Evolutionary conservation across 2,113 vertebrate species (phyloP).

Genomic region (Zingel zingel): DNA sequence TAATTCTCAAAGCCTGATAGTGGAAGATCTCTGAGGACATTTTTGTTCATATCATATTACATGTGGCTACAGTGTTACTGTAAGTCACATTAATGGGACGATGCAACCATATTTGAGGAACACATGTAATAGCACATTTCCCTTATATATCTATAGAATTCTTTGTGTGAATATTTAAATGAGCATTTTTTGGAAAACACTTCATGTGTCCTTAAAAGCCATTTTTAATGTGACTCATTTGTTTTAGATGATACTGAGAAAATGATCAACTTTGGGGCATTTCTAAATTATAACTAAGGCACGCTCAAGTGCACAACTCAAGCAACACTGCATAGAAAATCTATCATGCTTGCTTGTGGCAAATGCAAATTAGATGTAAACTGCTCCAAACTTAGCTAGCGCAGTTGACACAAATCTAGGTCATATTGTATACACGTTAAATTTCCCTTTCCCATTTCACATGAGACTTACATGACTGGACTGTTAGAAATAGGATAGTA

Average conservation of each 20-base stretch:
- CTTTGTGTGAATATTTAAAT: background rate
- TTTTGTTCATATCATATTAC: constrained; percentile 43
- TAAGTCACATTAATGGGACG: constrained; percentile 20
- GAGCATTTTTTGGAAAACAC: background rate
- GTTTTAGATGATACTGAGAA: constrained; percentile 37
- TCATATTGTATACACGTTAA: constrained; percentile 46
- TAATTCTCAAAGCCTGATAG: constrained; percentile 54
- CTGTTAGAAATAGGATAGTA: constrained; percentile 46
- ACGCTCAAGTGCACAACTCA: constrained; percentile 38
- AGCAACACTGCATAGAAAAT: constrained; percentile 51
- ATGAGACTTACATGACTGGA: constrained; percentile 30
- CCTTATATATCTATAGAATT: background rate
- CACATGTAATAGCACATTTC: background rate
- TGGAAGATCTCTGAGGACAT: constrained; percentile 60
- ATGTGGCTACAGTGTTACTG: constrained; percentile 30
- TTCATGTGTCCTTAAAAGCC: constrained; percentile 3
- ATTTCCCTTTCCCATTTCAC: constrained; percentile 41
- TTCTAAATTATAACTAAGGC: constrained; percentile 56
- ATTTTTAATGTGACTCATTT: constrained; percentile 28
- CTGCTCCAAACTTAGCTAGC: constrained; percentile 33
- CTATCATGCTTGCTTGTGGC: constrained; percentile 35
- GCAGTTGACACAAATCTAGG: constrained; percentile 54
- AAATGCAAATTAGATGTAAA: constrained; percentile 54
- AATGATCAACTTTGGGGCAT: constrained; percentile 34
- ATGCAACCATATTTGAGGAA: background rate